Evolutionary conservation across 2,888 invertebrate species (phyloP).

Genomic region (Nemapogon koenigi): DNA sequence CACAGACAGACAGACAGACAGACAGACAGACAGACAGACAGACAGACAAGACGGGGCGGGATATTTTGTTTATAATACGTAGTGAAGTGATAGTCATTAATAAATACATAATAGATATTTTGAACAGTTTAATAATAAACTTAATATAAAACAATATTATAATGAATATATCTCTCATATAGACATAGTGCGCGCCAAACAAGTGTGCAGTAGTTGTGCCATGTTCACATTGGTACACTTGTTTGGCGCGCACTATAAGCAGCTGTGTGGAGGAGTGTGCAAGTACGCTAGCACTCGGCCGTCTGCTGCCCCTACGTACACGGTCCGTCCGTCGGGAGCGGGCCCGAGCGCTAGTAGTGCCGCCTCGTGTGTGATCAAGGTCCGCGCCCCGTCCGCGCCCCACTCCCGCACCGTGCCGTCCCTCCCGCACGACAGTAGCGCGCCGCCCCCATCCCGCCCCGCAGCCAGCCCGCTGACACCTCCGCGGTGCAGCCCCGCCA

Average conservation of each 20-base stretch:
- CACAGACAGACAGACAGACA: too few species aligned
- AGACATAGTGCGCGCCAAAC: too few species aligned
- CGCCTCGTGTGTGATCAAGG: constrained; percentile 69
- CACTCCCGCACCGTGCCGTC: constrained; percentile 79
- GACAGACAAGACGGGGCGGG: too few species aligned
- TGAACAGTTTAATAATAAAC: too few species aligned
- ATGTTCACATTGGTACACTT: not conserved
- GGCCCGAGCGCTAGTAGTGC: constrained; percentile 74
- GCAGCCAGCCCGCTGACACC: constrained; percentile 64
- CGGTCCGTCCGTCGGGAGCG: constrained; percentile 23
- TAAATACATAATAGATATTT: too few species aligned
- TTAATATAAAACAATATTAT: too few species aligned
- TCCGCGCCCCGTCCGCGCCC: constrained; percentile 59
- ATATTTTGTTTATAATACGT: too few species aligned
- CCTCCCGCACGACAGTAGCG: constrained; percentile 70
- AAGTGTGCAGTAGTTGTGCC: too few species aligned
- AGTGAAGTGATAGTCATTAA: too few species aligned
- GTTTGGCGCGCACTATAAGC: not conserved
- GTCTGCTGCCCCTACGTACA: too few species aligned
- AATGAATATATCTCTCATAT: too few species aligned
- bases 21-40: too few species aligned
- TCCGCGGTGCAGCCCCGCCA: constrained; percentile 68
- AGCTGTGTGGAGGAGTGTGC: not conserved
- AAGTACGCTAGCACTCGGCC: not conserved
- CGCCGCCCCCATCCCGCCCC: constrained; percentile 60